Conservation (phyloP, 2,113 vertebrate species). For the Galemys pyrenaicus region DNA sequence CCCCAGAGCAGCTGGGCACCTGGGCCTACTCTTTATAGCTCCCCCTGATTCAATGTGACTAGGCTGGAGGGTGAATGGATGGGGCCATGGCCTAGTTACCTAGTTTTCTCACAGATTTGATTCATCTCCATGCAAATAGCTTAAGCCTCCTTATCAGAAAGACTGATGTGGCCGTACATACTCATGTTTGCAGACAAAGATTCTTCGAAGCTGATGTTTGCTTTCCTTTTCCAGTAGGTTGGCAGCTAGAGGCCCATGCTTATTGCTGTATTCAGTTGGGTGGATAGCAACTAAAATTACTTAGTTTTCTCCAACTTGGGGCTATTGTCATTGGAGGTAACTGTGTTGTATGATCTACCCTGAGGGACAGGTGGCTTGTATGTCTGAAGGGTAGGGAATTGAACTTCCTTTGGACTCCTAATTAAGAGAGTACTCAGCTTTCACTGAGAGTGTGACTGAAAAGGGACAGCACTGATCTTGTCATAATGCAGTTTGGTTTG, state of each 20-base stretch:
- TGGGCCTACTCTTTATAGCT: neutral
- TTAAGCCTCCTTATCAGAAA: neutral
- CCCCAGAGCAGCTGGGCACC: neutral
- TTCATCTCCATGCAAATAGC: neutral
- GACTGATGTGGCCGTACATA: neutral
- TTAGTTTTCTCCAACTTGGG: neutral
- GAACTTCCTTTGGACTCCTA: neutral
- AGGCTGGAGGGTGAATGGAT: neutral
- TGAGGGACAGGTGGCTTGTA: neutral
- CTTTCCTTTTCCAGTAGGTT: neutral
- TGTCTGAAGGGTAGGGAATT: neutral
- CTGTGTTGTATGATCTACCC: neutral
- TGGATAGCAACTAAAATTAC: neutral
- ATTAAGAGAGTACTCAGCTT: neutral
- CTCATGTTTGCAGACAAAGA: neutral
- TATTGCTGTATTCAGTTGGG: neutral
- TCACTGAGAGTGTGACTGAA: neutral
- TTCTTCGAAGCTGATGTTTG: neutral
- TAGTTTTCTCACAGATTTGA: neutral
- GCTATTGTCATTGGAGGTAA: neutral
- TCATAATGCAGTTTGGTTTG: neutral
- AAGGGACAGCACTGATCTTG: neutral
- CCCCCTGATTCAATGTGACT: neutral
- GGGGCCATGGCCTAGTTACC: neutral
- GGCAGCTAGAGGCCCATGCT: neutral